Base-by-base conservation (phyloP, 2,888 invertebrate genomes). In the Gandaritis pyraliata region DNA sequence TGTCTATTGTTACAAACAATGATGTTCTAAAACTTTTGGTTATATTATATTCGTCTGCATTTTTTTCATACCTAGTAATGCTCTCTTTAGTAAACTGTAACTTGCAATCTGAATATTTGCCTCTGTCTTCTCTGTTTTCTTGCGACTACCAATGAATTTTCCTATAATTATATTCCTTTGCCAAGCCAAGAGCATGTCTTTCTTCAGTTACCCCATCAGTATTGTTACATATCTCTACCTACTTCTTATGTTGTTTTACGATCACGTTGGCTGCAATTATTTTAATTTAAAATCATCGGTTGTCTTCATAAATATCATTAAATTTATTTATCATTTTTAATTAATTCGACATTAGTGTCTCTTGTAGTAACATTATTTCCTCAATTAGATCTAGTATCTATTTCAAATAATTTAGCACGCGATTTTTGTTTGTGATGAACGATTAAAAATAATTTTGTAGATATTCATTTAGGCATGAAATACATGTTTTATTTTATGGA, bases 341-440 rank as follows among this genome's bases (percentile, higher is more conserved):
- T 6, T 39, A 54, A 61, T 36, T 58, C 48, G 13, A 61, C 30
- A 69, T 65, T 56, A 49, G 58, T 58, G 56, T 41, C 30, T 66
- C 53, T 63, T 54, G 61, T 66, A 64, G 72, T 68, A 73, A 67
- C 67, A 69, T 69, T 79, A 76, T 82, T 82, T 85, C 83, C 81
- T 85, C 82, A 82, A 84, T 84, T 81, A 82, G 82, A 84, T 81
- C 81, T 81, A 79, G 69, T 72, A 48, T 39, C 66, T 58, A 69
- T 71, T 68, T 46, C 57, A 52, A 8, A 41, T 50, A 50, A 48
- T 53, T 62, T 61, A 62, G 64, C 61, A 65, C 47, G 60, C 15
- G 12, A 55, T 54, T 55, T 41, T 63, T n/a, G 64, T 74, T 71
- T 43, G 39, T 55, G 38, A 57, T 58, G 30, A 61, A 53, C 39